Conservation (phyloP, 2,888 invertebrate species). For the Epiblema foenella region DNA sequence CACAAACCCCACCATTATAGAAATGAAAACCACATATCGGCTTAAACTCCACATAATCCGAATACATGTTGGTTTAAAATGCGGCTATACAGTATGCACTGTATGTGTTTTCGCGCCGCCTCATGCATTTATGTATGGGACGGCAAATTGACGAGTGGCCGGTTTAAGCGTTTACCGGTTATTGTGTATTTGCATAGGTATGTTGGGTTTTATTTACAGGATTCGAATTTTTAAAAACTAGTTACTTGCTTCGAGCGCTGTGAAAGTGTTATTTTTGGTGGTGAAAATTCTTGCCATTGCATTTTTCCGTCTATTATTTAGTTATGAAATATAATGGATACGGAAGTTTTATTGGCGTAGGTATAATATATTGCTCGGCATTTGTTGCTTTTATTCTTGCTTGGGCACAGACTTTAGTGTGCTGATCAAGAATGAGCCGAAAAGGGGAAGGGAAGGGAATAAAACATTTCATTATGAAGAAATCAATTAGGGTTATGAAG, state of each 20-base stretch:
- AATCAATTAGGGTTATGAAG: too few species aligned
- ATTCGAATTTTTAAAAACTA: conserved; percentile 27
- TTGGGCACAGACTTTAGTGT: too few species aligned
- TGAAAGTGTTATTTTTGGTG: background rate
- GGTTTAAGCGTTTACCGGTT: conserved; percentile 54
- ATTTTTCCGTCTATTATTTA: background rate
- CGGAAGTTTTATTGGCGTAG: background rate
- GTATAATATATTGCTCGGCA: too few species aligned
- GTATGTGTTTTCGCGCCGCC: conserved; percentile 38
- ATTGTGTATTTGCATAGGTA: conserved; percentile 47
- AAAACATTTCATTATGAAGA: too few species aligned
- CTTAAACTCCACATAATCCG: conserved; percentile 45
- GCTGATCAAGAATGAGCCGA: too few species aligned
- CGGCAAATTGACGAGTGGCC: conserved; percentile 58
- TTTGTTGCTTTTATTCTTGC: too few species aligned
- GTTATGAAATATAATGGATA: background rate
- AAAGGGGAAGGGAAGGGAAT: too few species aligned
- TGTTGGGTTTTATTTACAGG: conserved; percentile 37
- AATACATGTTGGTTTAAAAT: conserved; percentile 24
- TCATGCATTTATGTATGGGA: conserved; percentile 61
- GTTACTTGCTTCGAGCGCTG: conserved; percentile 19
- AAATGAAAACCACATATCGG: conserved; percentile 7
- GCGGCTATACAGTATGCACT: conserved; percentile 16
- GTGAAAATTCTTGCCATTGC: background rate
- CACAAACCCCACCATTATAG: background rate